phyloP scores from a whole-genome alignment of 2,888 invertebrate species.

The Pyrrhosoma nymphula region DNA sequence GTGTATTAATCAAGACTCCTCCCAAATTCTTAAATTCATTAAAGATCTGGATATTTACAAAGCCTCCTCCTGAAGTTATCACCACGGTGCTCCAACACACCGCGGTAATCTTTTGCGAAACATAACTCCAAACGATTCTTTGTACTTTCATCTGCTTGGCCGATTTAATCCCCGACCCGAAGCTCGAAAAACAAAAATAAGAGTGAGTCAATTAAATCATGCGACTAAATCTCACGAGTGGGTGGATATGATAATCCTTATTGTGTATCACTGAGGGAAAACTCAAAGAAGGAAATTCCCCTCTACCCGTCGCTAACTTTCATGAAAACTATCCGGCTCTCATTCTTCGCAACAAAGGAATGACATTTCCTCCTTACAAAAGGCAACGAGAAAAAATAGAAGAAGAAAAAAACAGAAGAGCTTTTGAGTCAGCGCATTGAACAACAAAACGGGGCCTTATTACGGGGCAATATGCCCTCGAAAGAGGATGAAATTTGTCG shows the following conservation, averaged over 20 bases:
- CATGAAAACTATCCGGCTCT: not conserved
- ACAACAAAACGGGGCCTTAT: not conserved
- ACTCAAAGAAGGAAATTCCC: not conserved
- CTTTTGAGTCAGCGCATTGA: not conserved
- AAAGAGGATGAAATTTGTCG: constrained; percentile 1
- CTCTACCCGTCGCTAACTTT: not conserved
- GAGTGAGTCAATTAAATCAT: not conserved
- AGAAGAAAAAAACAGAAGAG: not conserved
- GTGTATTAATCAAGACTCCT: no score
- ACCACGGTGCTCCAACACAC: not conserved
- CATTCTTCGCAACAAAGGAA: not conserved
- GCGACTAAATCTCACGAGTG: not conserved
- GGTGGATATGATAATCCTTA: not conserved
- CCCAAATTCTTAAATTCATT: not conserved
- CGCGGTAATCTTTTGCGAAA: not conserved
- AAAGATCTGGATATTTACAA: not conserved
- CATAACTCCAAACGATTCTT: not conserved
- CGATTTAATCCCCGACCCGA: not conserved
- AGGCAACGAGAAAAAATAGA: not conserved
- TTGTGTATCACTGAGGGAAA: not conserved
- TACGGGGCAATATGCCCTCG: not conserved
- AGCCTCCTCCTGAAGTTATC: no score
- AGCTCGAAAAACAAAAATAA: not conserved
- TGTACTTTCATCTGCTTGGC: not conserved
- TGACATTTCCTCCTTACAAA: not conserved